These are phyloP conservation scores for Liodrosophila aerea DNA, from an alignment of 2,888 invertebrate species.

Conservation along the genomic window DNA sequence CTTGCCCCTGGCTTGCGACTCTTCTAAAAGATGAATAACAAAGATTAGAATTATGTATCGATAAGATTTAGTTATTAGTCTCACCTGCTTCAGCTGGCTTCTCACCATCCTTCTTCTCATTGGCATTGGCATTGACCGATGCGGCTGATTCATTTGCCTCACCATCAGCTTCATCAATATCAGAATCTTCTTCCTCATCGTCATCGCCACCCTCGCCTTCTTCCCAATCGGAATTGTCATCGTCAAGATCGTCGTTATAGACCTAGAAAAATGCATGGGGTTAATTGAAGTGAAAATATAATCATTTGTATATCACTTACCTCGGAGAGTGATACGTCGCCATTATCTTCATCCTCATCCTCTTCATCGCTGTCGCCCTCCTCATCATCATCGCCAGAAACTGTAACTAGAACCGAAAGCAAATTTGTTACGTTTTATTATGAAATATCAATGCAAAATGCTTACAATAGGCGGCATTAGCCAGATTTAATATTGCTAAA, in stretches of 20 bases:
- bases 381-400: constrained; percentile 68
- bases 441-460: constrained; percentile 48
- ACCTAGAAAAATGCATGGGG: constrained; percentile 56
- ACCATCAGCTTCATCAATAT: constrained; percentile 83
- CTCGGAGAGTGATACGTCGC: constrained; percentile 82
- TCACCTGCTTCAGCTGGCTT: constrained; percentile 63
- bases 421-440: constrained; percentile 32
- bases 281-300: background rate
- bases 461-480: constrained; percentile 81
- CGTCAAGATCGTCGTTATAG: constrained; percentile 84
- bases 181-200: constrained; percentile 85
- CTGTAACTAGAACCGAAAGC: constrained; percentile 58
- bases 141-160: constrained; percentile 73
- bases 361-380: constrained; percentile 85
- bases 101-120: constrained; percentile 61
- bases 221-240: constrained; percentile 87
- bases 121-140: constrained; percentile 62
- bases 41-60: too few species aligned
- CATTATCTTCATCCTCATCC: constrained; percentile 86
- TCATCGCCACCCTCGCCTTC: constrained; percentile 85
- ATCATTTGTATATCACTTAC: constrained; percentile 39
- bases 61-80: background rate
- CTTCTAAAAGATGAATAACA: constrained; percentile 81
- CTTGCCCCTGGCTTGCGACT: constrained; percentile 86
- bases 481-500: constrained; percentile 81